These are phyloP conservation scores for Pipa parva DNA, from an alignment of 2,113 vertebrate species.

Conservation along the genomic window DNA sequence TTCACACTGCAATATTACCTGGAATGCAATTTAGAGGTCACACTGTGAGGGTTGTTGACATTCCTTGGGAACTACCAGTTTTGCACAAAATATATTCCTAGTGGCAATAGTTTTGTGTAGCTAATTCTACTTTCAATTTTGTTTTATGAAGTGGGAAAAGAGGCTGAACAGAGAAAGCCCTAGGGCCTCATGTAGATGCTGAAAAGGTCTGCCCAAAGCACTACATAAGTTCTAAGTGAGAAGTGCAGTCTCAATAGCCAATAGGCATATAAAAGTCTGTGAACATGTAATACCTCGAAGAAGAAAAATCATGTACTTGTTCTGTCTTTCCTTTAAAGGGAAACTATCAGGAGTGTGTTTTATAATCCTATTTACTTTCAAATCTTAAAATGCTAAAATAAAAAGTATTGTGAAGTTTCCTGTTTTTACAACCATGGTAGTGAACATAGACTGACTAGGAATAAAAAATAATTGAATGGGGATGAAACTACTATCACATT, in stretches of 20 bases:
- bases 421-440: too few species aligned
- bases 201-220: constrained; percentile 39
- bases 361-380: not conserved
- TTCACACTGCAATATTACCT: constrained; percentile 42
- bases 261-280: constrained; percentile 35
- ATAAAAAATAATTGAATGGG: too few species aligned
- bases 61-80: constrained; percentile 37
- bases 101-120: constrained; percentile 39
- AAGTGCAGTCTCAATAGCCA: constrained; percentile 37
- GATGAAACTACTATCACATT: too few species aligned
- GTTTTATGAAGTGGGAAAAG: constrained; percentile 44
- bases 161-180: constrained; percentile 38
- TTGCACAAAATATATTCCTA: constrained; percentile 44
- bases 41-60: constrained; percentile 36
- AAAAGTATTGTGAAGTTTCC: not conserved
- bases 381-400: not conserved
- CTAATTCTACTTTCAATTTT: constrained; percentile 44
- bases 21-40: constrained; percentile 41
- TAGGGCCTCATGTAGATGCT: constrained; percentile 36
- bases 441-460: too few species aligned
- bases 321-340: constrained; percentile 15
- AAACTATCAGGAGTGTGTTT: not conserved
- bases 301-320: constrained; percentile 27
- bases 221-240: constrained; percentile 40
- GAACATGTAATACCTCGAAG: constrained; percentile 19